A percentile compares a stretch with the other conserved stretches of the same genome.
These are phyloP conservation scores for Dilophus febrilis DNA, from an alignment of 2,888 invertebrate species.

Conservation along the genomic window DNA sequence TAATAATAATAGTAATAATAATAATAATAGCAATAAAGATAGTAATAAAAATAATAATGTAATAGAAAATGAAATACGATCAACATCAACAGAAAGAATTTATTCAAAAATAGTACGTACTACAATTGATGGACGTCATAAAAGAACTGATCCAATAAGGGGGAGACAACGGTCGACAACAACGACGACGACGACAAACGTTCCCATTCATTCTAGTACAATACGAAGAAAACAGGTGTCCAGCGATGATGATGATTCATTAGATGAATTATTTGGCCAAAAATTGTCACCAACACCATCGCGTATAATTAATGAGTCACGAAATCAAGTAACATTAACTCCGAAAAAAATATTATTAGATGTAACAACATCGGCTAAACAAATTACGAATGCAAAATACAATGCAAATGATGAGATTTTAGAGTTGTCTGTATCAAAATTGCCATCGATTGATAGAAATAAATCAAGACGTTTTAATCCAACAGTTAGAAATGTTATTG, in stretches of 20 bases:
- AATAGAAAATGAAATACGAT: neutral
- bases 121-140: neutral
- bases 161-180: constrained; percentile 10
- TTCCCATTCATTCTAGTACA: too few species aligned
- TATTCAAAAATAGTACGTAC: constrained; percentile 1
- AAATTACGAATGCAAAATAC: constrained; percentile 29
- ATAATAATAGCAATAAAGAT: neutral
- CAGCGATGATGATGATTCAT: constrained; percentile 8
- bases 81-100: constrained; percentile 9
- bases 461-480: constrained; percentile 11
- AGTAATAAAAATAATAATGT: constrained; percentile 1
- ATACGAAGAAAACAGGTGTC: too few species aligned
- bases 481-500: constrained; percentile 11
- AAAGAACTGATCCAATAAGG: neutral
- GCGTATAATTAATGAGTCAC: constrained; percentile 13
- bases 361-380: neutral
- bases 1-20: neutral
- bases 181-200: constrained; percentile 14
- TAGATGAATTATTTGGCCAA: constrained; percentile 43
- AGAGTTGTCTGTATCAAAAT: constrained; percentile 40
- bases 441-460: constrained; percentile 18
- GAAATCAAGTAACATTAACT: constrained; percentile 22
- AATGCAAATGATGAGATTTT: constrained; percentile 37
- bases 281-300: constrained; percentile 34
- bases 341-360: constrained; percentile 21